phyloP scores from a whole-genome alignment of 2,888 invertebrate species.

The Tetragonisca angustula region DNA sequence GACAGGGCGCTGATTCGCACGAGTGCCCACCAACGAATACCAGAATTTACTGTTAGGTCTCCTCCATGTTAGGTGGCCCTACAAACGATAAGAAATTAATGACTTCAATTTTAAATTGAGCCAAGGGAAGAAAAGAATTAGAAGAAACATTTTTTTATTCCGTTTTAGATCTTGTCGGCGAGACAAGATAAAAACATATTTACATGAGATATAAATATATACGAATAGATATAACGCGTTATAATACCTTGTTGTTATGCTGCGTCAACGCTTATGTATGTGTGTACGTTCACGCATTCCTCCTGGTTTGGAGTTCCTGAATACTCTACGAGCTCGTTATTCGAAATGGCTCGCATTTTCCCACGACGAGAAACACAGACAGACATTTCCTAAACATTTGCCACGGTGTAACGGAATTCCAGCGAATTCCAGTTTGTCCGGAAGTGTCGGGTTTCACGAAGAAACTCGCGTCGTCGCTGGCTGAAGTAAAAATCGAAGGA shows the following conservation, averaged over 20 bases:
- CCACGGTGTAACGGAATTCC: constrained; percentile 10
- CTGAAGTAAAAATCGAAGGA: constrained; percentile 22
- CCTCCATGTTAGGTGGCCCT: not conserved
- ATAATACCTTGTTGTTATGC: too few relatives aligned
- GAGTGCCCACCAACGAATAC: not conserved
- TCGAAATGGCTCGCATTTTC: constrained; percentile 41
- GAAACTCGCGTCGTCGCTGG: constrained; percentile 40
- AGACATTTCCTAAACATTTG: constrained; percentile 38
- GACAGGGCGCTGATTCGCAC: not conserved
- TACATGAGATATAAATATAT: not conserved
- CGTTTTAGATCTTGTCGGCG: not conserved
- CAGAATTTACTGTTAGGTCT: not conserved
- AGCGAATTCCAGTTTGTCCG: constrained; percentile 60
- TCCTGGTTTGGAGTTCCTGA: not conserved
- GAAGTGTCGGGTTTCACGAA: constrained; percentile 57
- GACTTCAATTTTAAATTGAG: not conserved
- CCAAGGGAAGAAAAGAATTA: not conserved
- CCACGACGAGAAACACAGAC: constrained; percentile 22
- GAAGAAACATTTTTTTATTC: too few relatives aligned
- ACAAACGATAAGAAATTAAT: not conserved
- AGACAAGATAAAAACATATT: not conserved
- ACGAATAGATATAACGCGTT: not conserved
- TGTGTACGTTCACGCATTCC: not conserved
- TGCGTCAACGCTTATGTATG: not conserved
- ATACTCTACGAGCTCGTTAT: constrained; percentile 8